Evolutionary conservation across 1,140 invertebrate species (phyloP), one percentile per base, ranked within the genome.

Genomic region (Lordiphosa stackelbergi): DNA sequence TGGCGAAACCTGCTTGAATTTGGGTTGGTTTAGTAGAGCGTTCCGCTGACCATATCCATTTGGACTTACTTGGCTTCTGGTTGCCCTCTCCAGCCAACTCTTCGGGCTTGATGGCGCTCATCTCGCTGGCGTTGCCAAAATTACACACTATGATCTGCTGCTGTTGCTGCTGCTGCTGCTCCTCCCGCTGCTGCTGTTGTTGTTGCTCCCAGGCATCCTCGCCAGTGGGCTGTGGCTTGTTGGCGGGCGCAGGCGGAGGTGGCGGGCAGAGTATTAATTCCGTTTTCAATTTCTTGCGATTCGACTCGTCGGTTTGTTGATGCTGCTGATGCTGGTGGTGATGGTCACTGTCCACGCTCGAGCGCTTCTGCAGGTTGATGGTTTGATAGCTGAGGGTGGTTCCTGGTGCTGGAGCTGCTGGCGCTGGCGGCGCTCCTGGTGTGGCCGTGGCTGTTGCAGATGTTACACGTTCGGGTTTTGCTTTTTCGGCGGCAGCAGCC

Each of bases 401-500:
- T 64, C 54, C 74, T 58, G 74, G 58, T 70, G 66, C 69, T 31
- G 28, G 28, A 31, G 28, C 28, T 46, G 43, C 24, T 46, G n/a
- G 28, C 40, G 19, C 19, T 19, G 8, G 16, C 42, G 24, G 42
- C 42, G 22, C 42, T 24, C 12, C 22, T 45, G 22, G 42, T 45
- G 42, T 11, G 22, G 22, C 42, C 10, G 43, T 46, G 31, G 43
- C 70, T 55, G 57, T 70, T 64, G 57, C 66, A 64, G 75, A 72
- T 72, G 68, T 71, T 59, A 72, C 77, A 77, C 77, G 72, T 83
- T 77, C 78, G 69, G 77, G 63, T 83, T 81, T 81, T 61, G 75
- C 75, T 73, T 83, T 83, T 77, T 83, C 77, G 77, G 77, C 77
- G 77, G 77, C 78, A 84, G 69, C 66, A 60, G 69, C 69, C 62